phyloP scores from a whole-genome alignment of 2,797 vertebrate species.

The Gymnocypris eckloni region DNA sequence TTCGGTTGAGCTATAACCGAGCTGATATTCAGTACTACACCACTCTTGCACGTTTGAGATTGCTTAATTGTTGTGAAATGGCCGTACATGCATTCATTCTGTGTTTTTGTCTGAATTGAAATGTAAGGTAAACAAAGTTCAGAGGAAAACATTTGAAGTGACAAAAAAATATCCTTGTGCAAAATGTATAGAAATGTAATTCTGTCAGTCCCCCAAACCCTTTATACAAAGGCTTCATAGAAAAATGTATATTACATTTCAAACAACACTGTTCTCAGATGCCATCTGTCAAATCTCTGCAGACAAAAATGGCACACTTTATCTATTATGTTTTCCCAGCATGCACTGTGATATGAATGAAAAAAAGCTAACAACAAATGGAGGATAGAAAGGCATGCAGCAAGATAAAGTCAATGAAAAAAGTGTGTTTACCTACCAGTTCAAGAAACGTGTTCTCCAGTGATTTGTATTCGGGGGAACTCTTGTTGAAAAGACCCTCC shows the following conservation, averaged over 20 bases:
- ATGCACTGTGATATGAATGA: not conserved
- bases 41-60: not conserved
- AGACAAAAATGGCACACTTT: slow-evolving; percentile 20
- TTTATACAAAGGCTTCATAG: slow-evolving; percentile 5
- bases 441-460: slow-evolving; percentile 92
- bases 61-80: slow-evolving; percentile 11
- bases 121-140: slow-evolving; percentile 24
- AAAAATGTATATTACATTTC: slow-evolving; percentile 29
- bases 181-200: slow-evolving; percentile 25
- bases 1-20: not conserved
- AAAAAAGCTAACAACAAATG: slow-evolving; percentile 64
- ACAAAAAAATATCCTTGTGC: slow-evolving; percentile 11
- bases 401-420: slow-evolving; percentile 70
- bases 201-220: not conserved
- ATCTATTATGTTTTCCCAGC: not conserved
- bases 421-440: slow-evolving; percentile 87
- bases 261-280: slow-evolving; percentile 23
- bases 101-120: slow-evolving; percentile 13
- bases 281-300: slow-evolving; percentile 9
- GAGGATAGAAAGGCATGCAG: slow-evolving; percentile 69
- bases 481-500: slow-evolving; percentile 92
- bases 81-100: not conserved
- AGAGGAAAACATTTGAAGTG: not conserved
- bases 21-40: not conserved
- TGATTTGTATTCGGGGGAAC: slow-evolving; percentile 89